Percentiles rank a stretch among this genome's conserved stretches.
Conservation (phyloP, 2,888 invertebrate genomes). For the Junonia oenone region DNA sequence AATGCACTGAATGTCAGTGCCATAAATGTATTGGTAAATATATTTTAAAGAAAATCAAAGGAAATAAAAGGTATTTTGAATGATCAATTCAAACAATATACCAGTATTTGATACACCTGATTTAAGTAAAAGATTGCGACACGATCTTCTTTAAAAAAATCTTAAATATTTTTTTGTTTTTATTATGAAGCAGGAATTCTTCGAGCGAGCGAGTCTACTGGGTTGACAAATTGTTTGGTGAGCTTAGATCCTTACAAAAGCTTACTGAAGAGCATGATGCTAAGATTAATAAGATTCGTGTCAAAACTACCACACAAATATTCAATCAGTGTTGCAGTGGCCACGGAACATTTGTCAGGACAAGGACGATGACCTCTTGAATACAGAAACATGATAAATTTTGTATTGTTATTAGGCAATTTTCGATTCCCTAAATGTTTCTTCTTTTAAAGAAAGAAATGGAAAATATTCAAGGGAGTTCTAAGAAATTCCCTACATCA, state of each 20-base stretch:
- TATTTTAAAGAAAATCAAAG: constrained; percentile 10
- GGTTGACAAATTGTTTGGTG: constrained; percentile 31
- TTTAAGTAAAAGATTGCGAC: neutral
- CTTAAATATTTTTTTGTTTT: neutral
- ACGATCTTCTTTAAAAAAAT: neutral
- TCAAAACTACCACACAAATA: neutral
- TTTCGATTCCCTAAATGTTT: constrained; percentile 8
- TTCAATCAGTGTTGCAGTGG: too few relatives aligned
- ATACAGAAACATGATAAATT: constrained; percentile 3
- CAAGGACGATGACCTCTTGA: constrained; percentile 7
- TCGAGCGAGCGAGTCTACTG: constrained; percentile 26
- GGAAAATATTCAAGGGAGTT: constrained; percentile 30
- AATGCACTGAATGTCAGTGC: constrained; percentile 33
- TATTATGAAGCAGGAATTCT: constrained; percentile 33
- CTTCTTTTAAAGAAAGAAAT: constrained; percentile 13
- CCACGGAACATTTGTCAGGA: too few relatives aligned
- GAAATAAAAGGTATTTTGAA: constrained; percentile 20
- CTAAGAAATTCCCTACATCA: constrained; percentile 17
- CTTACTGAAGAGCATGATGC: constrained; percentile 33
- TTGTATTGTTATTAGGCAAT: constrained; percentile 22
- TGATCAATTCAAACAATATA: neutral
- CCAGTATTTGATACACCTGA: neutral
- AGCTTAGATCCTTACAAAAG: constrained; percentile 28
- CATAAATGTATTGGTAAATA: constrained; percentile 26
- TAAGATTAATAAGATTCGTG: neutral